These are phyloP conservation scores for Heterotis niloticus DNA, from an alignment of 2,113 vertebrate genomes.

Conservation along the genomic window DNA sequence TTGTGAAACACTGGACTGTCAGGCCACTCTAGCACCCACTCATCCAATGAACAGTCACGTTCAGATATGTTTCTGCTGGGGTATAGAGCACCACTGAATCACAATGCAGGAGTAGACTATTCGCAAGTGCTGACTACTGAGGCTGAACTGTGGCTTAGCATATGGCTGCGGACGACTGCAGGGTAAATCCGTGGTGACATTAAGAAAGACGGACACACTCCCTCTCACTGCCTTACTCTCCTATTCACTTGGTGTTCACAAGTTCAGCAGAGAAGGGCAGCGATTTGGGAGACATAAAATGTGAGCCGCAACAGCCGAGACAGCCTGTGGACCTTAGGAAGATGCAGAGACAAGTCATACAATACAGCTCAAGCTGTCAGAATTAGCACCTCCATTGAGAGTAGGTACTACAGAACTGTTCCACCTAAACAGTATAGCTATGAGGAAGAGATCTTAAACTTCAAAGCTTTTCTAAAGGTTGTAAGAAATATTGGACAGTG, in stretches of 20 bases:
- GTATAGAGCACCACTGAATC: background rate
- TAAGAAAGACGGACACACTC: background rate
- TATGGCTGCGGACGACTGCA: background rate
- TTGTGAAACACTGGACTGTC: too few relatives aligned
- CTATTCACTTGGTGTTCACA: background rate
- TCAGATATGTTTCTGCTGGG: background rate
- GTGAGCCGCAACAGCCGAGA: background rate
- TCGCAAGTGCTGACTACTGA: background rate
- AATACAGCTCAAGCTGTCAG: background rate
- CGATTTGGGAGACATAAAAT: constrained; percentile 10
- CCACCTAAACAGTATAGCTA: background rate
- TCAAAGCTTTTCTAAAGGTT: background rate
- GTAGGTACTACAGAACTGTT: background rate
- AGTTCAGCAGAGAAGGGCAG: background rate
- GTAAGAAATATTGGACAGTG: background rate
- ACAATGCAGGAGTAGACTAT: background rate
- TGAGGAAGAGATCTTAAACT: background rate
- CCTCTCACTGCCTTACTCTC: background rate
- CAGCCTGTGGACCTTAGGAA: background rate
- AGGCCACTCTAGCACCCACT: too few relatives aligned
- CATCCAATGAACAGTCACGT: too few relatives aligned
- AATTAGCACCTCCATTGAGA: background rate
- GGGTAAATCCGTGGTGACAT: background rate
- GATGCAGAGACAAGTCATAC: background rate
- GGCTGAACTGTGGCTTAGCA: constrained; percentile 2